Conservation (phyloP, 2,113 vertebrate species). For the human region GRCh38 chr1:51977001-51977500, state of each 20-base stretch:
- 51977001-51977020: conserved; percentile 98
- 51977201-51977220: background rate
- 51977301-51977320: conserved; percentile 30
- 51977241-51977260: background rate
- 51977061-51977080: conserved; percentile 98
- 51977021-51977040: conserved; percentile 98
- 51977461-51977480: background rate
- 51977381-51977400: conserved; percentile 49
- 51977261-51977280: background rate
- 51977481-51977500: background rate
- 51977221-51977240: conserved; percentile 31
- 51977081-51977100: conserved; percentile 92
- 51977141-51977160: background rate
- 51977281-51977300: conserved; percentile 50
- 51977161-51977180: background rate
- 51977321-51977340: conserved; percentile 67
- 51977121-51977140: conserved; percentile 46
- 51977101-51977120: conserved; percentile 97
- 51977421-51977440: background rate
- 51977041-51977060: conserved; percentile 99
- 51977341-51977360: conserved; percentile 20
- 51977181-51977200: background rate
- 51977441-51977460: background rate
- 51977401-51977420: conserved; percentile 14
- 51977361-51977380: conserved; percentile 6